A percentile compares a stretch with the other conserved stretches of the same genome.
phyloP scores from a whole-genome alignment of 2,888 invertebrate genomes.

The Cheilosia impressa region DNA sequence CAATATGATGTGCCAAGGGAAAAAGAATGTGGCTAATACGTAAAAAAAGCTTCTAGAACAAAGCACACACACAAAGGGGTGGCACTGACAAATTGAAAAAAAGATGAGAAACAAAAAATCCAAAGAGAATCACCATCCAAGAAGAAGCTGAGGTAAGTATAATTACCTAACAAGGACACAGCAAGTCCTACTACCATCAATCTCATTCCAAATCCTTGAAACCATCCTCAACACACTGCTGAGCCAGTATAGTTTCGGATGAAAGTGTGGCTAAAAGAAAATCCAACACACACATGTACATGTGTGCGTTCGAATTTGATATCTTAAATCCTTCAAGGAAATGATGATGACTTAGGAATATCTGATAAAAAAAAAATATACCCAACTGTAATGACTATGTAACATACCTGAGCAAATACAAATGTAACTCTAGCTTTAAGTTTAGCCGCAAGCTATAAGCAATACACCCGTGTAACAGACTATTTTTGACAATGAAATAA shows the following conservation, averaged over 20 bases:
- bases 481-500: too few species aligned
- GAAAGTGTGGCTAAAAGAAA: conserved; percentile 44
- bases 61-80: conserved; percentile 41
- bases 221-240: conserved; percentile 25
- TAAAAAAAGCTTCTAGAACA: conserved; percentile 30
- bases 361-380: conserved; percentile 40
- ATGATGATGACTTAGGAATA: conserved; percentile 60
- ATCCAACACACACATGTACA: neutral
- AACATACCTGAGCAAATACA: too few species aligned
- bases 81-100: conserved; percentile 7
- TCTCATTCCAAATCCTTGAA: conserved; percentile 46
- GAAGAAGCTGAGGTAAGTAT: conserved; percentile 67
- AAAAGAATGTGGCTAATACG: conserved; percentile 33
- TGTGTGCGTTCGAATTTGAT: conserved; percentile 25
- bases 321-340: conserved; percentile 63
- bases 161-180: conserved; percentile 64
- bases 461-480: too few species aligned
- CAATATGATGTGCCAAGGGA: conserved; percentile 30
- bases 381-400: too few species aligned
- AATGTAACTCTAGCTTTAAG: too few species aligned
- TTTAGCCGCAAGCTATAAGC: too few species aligned
- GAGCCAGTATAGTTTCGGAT: conserved; percentile 25
- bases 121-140: conserved; percentile 21
- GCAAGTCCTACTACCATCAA: conserved; percentile 33
- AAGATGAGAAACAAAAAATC: conserved; percentile 1